phyloP scores from a whole-genome alignment of 2,797 vertebrate species.

The Sebastiscus tertius region DNA sequence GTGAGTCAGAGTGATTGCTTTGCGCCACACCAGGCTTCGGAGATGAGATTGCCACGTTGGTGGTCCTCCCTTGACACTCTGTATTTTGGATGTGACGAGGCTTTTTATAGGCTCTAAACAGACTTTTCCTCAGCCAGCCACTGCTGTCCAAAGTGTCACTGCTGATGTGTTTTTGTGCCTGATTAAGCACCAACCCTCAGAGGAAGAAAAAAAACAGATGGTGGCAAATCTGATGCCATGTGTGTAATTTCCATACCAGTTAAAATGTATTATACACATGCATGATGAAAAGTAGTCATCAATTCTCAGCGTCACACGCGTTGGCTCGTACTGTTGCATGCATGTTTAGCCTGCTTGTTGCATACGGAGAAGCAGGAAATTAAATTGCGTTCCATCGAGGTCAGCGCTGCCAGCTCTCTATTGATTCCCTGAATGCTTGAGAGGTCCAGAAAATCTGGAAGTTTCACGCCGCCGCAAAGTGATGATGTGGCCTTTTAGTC shows the following conservation, averaged over 20 bases:
- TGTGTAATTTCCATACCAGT: slow-evolving; percentile 9
- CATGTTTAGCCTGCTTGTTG: slow-evolving; percentile 2
- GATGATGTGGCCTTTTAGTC: slow-evolving; percentile 51
- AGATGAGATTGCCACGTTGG: slow-evolving; percentile 70
- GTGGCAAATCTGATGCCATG: not conserved
- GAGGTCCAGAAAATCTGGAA: slow-evolving; percentile 28
- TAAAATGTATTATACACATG: not conserved
- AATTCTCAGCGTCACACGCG: slow-evolving; percentile 3
- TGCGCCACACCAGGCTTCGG: slow-evolving; percentile 60
- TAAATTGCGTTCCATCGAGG: slow-evolving; percentile 12
- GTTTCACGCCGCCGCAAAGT: slow-evolving; percentile 32
- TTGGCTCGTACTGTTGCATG: not conserved
- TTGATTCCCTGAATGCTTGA: slow-evolving; percentile 32
- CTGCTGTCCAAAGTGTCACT: slow-evolving; percentile 43
- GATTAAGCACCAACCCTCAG: slow-evolving; percentile 25
- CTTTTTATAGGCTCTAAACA: slow-evolving; percentile 59
- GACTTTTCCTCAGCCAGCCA: slow-evolving; percentile 42
- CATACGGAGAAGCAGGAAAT: slow-evolving; percentile 4
- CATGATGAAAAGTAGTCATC: not conserved
- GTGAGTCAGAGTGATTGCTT: slow-evolving; percentile 65
- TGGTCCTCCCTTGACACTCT: slow-evolving; percentile 62
- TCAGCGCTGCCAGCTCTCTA: not conserved
- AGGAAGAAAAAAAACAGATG: slow-evolving; percentile 1
- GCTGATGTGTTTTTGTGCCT: slow-evolving; percentile 26
- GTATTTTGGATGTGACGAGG: slow-evolving; percentile 55